Conservation (phyloP, 2,113 vertebrate species). For the Picathartes gymnocephalus region DNA sequence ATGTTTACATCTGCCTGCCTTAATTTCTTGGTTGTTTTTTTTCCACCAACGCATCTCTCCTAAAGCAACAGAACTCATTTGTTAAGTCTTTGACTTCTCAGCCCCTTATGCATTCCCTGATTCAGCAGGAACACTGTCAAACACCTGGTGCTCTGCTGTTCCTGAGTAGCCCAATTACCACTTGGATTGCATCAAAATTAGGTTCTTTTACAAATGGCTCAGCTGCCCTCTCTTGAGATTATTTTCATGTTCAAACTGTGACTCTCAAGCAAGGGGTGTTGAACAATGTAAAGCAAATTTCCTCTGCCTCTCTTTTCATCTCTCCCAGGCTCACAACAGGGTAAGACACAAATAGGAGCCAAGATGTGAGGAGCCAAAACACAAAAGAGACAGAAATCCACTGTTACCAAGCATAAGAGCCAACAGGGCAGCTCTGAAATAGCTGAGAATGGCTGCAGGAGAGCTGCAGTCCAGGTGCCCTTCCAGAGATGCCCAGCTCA, state of each 20-base stretch:
- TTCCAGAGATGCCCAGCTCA: too few species aligned
- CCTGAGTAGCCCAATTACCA: slow-evolving; percentile 18
- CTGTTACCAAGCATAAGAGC: not conserved
- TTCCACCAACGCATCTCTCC: not conserved
- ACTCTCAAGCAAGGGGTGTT: not conserved
- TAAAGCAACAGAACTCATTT: not conserved
- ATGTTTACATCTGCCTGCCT: not conserved
- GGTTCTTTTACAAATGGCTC: not conserved
- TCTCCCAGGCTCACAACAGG: not conserved
- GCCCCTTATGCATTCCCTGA: not conserved
- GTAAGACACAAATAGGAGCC: not conserved
- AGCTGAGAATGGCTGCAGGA: not conserved
- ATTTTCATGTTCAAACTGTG: not conserved
- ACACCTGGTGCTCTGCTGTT: slow-evolving; percentile 25
- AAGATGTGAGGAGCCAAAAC: not conserved
- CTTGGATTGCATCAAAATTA: slow-evolving; percentile 16
- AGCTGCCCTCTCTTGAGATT: slow-evolving; percentile 31
- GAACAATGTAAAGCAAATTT: not conserved
- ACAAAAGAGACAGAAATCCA: not conserved
- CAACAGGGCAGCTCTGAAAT: not conserved
- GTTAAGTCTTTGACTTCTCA: not conserved
- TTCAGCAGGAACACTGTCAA: not conserved
- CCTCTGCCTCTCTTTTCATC: not conserved
- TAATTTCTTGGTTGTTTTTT: not conserved
- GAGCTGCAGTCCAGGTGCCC: not conserved